A percentile compares a stretch with the other conserved stretches of the same genome.
phyloP scores from a whole-genome alignment of 2,113 vertebrate genomes.

The Chloropsis hardwickii region DNA sequence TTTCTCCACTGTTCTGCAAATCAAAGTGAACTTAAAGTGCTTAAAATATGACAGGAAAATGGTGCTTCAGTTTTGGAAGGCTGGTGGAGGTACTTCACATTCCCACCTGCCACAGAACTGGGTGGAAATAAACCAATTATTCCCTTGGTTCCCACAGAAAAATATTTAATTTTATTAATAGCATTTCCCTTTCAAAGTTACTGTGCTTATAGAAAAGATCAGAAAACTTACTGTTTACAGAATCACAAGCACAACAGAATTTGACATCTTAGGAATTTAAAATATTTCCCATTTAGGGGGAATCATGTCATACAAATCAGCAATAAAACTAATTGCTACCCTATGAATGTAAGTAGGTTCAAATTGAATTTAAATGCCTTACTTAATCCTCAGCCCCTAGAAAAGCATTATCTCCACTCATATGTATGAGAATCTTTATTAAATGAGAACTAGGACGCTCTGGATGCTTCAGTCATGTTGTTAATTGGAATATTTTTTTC shows the following conservation, averaged over 20 bases:
- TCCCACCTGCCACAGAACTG: background rate
- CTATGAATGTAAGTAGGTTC: background rate
- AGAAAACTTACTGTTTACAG: background rate
- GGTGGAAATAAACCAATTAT: background rate
- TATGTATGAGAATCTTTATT: background rate
- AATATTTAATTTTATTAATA: background rate
- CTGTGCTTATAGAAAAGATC: background rate
- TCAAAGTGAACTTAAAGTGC: background rate
- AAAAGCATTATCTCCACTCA: background rate
- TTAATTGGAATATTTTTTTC: constrained; percentile 39
- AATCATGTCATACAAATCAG: background rate
- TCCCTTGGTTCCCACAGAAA: background rate
- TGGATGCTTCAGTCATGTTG: background rate
- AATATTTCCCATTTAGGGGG: background rate
- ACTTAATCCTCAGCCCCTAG: background rate
- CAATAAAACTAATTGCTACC: background rate
- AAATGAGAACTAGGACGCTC: background rate
- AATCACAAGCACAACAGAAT: background rate
- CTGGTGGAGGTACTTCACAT: background rate
- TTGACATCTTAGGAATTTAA: background rate
- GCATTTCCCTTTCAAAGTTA: background rate
- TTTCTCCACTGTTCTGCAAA: background rate
- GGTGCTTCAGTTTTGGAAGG: background rate
- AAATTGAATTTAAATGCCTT: background rate
- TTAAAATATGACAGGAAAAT: background rate